These are phyloP conservation scores for Asbolus verrucosus DNA, from an alignment of 1,140 invertebrate species.

Conservation along the genomic window DNA sequence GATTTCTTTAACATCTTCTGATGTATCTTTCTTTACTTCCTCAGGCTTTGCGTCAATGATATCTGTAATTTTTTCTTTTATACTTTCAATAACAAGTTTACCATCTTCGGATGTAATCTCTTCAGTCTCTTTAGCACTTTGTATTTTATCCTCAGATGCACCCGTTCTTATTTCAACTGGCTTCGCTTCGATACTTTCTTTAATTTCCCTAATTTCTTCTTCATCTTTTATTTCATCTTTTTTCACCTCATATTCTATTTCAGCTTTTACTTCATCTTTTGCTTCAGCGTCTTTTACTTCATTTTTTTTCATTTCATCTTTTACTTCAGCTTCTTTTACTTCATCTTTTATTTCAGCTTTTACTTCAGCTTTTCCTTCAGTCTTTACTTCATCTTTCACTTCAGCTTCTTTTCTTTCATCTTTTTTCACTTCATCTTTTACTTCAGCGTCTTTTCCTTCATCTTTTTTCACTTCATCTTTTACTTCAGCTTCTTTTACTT, in stretches of 20 bases:
- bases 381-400: conserved; percentile 3
- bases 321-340: conserved; percentile 9
- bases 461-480: no score
- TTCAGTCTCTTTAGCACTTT: no score
- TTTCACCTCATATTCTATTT: conserved; percentile 43
- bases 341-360: conserved; percentile 6
- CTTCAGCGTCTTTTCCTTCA: conserved; percentile 17
- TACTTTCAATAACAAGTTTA: no score
- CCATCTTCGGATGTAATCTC: no score
- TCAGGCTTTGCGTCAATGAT: no score
- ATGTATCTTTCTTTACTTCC: no score
- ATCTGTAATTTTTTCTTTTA: no score
- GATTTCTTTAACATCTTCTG: no score
- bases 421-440: conserved; percentile 13
- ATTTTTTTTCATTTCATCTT: conserved; percentile 39
- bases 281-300: conserved; percentile 10
- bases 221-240: not conserved
- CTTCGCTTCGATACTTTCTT: not conserved
- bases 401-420: conserved; percentile 1
- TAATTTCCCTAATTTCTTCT: conserved; percentile 3
- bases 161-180: no score
- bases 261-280: conserved; percentile 37
- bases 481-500: no score
- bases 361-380: conserved; percentile 24
- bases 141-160: no score